Base-by-base conservation (phyloP, 2,888 invertebrate species). In the Pristionchus exspectatus region DNA sequence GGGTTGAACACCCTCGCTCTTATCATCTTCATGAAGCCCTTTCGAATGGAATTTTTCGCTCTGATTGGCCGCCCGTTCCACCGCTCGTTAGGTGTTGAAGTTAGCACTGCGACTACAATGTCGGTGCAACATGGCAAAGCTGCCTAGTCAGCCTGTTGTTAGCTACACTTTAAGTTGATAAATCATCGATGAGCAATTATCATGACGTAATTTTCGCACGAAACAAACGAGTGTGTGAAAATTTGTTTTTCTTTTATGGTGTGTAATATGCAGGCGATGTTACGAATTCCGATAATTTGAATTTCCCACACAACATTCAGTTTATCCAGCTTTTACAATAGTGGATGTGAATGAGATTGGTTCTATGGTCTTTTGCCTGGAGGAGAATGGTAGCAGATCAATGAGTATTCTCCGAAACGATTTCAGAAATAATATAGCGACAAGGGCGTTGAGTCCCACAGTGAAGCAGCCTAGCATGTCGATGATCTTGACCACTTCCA, bases 1-100 rank as follows among this genome's bases (percentile, higher is more conserved):
- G 77, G 77, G 5, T 30, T 77, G 38, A 77, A 50, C 77, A 77
- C 77, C 44, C 44, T 77, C 50, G 77, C 77, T 21, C 33, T 38
- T 7, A 44, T 77, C 21, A 38, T 77, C 21, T 77, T 77, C 50
- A 38, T 77, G 18, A 16, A n/a, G 16, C 21, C 77, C 7, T 77
- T 77, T 12, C 77, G 77, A 38, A 21, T 44, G 38, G 44, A 77
- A 50, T 77, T 77, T 50, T 50, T 50, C 10, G 44, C 44, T 50
- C 44, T 50, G 44, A 50, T 50, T 9, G 44, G 44, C 44, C 44
- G 44, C 10, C 44, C 44, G 44, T 50, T 50, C 44, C 44, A 12
- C 12, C 44, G 44, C 9, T 50, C 44, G 44, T 21, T 59, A 18
- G 59, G 59, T 21, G 21, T 24, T 12, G 59, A 59, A 24, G 59